These are phyloP conservation scores for Centropyge bicolor DNA, from an alignment of 2,797 vertebrate genomes.

Conservation along the genomic window DNA sequence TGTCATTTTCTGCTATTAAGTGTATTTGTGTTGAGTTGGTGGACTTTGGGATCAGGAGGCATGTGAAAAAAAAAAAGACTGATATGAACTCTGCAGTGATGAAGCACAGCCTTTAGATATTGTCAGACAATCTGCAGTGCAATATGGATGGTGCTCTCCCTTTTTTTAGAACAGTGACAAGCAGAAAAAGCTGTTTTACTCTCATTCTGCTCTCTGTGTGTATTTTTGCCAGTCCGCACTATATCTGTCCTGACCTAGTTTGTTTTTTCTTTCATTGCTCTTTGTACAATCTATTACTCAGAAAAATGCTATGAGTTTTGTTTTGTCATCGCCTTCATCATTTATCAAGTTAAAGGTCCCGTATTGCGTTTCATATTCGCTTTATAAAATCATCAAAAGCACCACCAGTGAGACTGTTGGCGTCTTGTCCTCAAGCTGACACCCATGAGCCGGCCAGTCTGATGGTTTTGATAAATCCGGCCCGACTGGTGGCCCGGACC, in stretches of 20 bases:
- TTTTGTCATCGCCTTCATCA: constrained; percentile 14
- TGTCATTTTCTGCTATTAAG: not conserved
- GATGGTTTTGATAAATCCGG: constrained; percentile 46
- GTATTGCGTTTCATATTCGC: constrained; percentile 2
- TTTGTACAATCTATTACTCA: constrained; percentile 21
- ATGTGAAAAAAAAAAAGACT: not conserved
- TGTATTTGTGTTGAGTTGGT: not conserved
- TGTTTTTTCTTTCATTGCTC: constrained; percentile 23
- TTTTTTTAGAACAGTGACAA: constrained; percentile 29
- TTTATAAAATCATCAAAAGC: not conserved
- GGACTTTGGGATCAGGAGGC: not conserved
- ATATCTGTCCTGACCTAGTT: constrained; percentile 42
- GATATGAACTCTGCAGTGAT: constrained; percentile 1
- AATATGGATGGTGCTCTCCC: not conserved
- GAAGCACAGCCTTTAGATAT: not conserved
- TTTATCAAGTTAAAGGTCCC: constrained; percentile 39
- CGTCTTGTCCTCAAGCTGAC: constrained; percentile 27
- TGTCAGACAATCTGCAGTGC: constrained; percentile 5
- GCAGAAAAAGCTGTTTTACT: constrained; percentile 22
- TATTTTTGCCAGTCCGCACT: constrained; percentile 22
- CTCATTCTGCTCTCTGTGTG: constrained; percentile 18
- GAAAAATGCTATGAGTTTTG: constrained; percentile 21
- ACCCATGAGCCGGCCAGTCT: constrained; percentile 16
- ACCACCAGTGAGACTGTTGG: not conserved
- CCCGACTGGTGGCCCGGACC: not conserved